Conservation (phyloP, 2,113 vertebrate genomes). For the Piaya cayana region DNA sequence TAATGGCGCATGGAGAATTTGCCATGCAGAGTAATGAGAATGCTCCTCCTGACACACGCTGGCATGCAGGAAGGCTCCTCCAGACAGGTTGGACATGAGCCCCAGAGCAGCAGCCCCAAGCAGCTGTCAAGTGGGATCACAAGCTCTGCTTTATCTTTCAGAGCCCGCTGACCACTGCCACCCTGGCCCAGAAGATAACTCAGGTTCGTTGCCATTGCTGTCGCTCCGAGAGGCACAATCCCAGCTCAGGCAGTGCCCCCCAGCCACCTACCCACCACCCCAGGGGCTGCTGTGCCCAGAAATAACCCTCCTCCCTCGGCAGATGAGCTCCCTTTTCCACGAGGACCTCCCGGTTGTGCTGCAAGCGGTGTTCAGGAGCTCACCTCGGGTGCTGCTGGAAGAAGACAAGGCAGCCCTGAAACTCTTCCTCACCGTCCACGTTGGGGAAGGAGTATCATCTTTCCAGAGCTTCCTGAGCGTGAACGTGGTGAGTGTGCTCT, state of each 20-base stretch:
- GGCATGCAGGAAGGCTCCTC: neutral
- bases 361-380: neutral
- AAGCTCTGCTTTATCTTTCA: neutral
- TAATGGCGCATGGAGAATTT: fast-evolving
- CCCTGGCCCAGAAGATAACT: neutral
- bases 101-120: neutral
- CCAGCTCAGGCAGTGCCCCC: neutral
- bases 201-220: neutral
- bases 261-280: fast-evolving
- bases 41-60: neutral
- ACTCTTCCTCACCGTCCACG: constrained; percentile 21
- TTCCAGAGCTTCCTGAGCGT: constrained; percentile 34
- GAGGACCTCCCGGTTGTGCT: constrained; percentile 4
- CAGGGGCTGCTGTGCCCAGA: neutral
- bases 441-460: fast-evolving
- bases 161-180: constrained; percentile 7
- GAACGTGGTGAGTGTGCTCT: neutral
- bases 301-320: fast-evolving
- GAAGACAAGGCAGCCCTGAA: constrained; percentile 12
- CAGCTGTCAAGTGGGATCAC: fast-evolving
- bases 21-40: neutral
- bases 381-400: neutral
- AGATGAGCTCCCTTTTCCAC: constrained; percentile 51
- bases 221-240: fast-evolving
- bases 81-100: fast-evolving